Evolutionary conservation across 2,797 vertebrate species (phyloP), one percentile per base, ranked within the genome.

Genomic region (Xenentodon cancila): DNA sequence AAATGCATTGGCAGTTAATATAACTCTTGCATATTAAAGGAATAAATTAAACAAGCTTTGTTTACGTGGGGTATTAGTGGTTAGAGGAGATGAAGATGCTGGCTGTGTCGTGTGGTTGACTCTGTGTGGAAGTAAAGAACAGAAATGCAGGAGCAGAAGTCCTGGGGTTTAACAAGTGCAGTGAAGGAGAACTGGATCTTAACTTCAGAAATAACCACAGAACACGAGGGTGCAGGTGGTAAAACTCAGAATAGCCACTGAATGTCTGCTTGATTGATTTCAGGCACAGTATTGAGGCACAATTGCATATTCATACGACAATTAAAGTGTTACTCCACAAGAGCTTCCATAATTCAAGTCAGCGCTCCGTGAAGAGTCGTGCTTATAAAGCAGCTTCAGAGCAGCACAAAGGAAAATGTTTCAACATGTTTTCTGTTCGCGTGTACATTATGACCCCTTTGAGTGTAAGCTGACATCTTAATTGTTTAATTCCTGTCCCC

Each of bases 291-390:
- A 81, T 77, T 62, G 74, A 75, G 77, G 71, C 65, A 63, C 64
- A 54, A 84, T 77, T 88, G 80, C 87, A 91, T 92, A 92, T 90
- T 91, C 88, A 91, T 89, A 84, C 71, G 60, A 80, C 83, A 87
- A 81, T 90, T 89, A 84, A 86, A 91, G 84, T 75, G 76, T 83
- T 73, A 58, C 68, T 73, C 64, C 52, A 47, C 67, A 42, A 53
- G 66, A 64, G 80, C 62, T 81, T 75, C 81, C 49, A 79, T 87
- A 86, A 86, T 84, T 90, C 81, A 87, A 80, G 45, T 66, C 67
- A 80, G 71, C 80, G 15, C 73, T 67, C 30, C 34, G 70, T 62
- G 75, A 78, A 64, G 74, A 76, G 77, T 80, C 73, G 50, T 81
- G 79, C 75, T 62, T 49, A 73, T 79, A 66, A 85, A 75, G 59